Conservation (phyloP, 92 coral and sea anemone species). For the Porites rus region DNA sequence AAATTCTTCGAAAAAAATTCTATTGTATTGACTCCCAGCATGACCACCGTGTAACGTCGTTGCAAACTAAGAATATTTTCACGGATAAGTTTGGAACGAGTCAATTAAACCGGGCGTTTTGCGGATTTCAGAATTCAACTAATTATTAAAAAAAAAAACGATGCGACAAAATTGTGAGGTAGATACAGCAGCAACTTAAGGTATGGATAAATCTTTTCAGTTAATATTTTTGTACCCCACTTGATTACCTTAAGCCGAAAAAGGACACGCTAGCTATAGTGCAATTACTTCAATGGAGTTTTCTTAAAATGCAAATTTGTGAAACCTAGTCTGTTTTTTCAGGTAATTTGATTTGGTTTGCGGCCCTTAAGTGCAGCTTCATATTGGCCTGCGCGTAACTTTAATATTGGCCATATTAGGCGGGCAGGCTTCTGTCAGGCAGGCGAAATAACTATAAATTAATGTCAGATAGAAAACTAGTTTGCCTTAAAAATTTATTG, state of each 20-base stretch:
- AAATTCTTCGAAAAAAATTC: too few relatives aligned
- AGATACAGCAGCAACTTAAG: too few relatives aligned
- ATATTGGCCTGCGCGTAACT: conserved; percentile 4
- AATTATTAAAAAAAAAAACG: too few relatives aligned
- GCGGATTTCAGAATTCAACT: too few relatives aligned
- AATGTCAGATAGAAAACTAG: conserved; percentile 5
- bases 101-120: too few relatives aligned
- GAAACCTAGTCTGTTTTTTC: conserved; percentile 2
- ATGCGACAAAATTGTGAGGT: too few relatives aligned
- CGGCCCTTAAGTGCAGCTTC: conserved; percentile 4
- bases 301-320: conserved; percentile 25
- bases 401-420: conserved; percentile 46
- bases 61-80: too few relatives aligned
- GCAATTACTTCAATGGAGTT: neutral
- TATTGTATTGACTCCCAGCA: too few relatives aligned
- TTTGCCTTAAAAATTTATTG: neutral
- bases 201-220: too few relatives aligned
- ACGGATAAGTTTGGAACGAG: too few relatives aligned
- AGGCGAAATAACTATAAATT: conserved; percentile 33
- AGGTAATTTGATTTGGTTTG: conserved; percentile 28
- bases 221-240: too few relatives aligned
- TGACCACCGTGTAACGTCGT: too few relatives aligned
- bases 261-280: neutral
- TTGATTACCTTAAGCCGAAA: neutral
- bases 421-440: conserved; percentile 20